These are phyloP conservation scores for Salvator merianae DNA, from an alignment of 2,113 vertebrate species.

Conservation along the genomic window DNA sequence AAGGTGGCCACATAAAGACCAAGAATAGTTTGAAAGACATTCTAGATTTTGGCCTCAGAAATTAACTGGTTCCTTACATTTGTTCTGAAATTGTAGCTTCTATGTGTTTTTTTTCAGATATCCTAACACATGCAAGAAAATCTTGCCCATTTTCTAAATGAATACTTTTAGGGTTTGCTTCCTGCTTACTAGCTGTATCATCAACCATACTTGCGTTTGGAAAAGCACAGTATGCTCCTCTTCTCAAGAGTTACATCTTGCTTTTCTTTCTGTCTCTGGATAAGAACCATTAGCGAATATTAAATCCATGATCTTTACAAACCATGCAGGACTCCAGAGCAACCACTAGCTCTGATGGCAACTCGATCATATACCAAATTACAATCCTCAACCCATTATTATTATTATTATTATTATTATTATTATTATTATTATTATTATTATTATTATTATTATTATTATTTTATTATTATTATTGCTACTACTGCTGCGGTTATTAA, in stretches of 20 bases:
- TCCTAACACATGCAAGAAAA: not conserved
- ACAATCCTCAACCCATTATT: too few species aligned
- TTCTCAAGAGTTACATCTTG: not conserved
- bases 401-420: too few species aligned
- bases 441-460: too few species aligned
- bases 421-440: too few species aligned
- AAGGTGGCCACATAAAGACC: not conserved
- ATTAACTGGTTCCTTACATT: accelerated
- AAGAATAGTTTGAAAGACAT: not conserved
- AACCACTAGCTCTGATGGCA: not conserved
- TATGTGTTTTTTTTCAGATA: not conserved
- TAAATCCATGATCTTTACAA: not conserved
- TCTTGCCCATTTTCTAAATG: not conserved
- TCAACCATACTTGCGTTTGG: not conserved
- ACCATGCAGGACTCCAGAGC: not conserved
- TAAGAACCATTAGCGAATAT: not conserved
- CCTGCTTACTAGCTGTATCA: not conserved
- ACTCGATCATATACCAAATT: not conserved
- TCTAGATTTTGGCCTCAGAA: not conserved
- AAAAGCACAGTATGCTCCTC: not conserved
- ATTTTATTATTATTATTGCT: too few species aligned
- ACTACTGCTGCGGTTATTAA: too few species aligned
- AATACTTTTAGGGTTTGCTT: not conserved
- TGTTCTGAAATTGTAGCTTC: not conserved
- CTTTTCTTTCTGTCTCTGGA: not conserved